Evolutionary conservation across 1,140 invertebrate species (phyloP).

Genomic region (Chrysopa pallens): DNA sequence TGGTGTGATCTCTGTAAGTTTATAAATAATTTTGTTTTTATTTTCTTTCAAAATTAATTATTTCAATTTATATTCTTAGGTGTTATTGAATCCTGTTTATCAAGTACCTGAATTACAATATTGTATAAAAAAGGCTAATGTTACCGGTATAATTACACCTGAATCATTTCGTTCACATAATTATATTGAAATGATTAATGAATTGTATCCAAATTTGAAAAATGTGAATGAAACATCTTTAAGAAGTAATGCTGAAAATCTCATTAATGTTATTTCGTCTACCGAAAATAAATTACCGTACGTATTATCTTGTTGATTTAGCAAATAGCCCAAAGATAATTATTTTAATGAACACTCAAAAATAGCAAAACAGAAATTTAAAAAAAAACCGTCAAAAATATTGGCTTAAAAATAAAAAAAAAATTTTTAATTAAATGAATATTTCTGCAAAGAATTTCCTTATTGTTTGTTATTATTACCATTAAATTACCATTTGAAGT

Average conservation of each 20-base stretch:
- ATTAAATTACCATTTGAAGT: too few relatives aligned
- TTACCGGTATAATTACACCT: conserved; percentile 52
- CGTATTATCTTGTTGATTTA: not conserved
- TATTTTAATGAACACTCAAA: too few relatives aligned
- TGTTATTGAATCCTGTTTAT: conserved; percentile 73
- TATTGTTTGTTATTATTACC: too few relatives aligned
- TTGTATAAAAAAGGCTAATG: conserved; percentile 56
- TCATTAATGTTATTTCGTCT: conserved; percentile 28
- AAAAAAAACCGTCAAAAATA: too few relatives aligned
- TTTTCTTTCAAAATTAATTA: not conserved
- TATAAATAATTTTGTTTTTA: not conserved
- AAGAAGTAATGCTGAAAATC: conserved; percentile 2
- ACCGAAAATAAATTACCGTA: conserved; percentile 33
- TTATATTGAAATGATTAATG: conserved; percentile 48
- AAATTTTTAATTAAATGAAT: too few relatives aligned
- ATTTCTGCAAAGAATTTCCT: too few relatives aligned
- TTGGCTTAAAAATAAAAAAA: too few relatives aligned
- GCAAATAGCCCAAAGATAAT: too few relatives aligned
- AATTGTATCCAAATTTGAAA: conserved; percentile 29
- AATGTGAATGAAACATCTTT: conserved; percentile 16
- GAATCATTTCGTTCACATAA: conserved; percentile 45
- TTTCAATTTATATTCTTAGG: conserved; percentile 23
- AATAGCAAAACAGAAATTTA: too few relatives aligned
- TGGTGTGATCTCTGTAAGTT: conserved; percentile 60
- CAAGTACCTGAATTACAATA: conserved; percentile 58